phyloP scores from a whole-genome alignment of 2,888 invertebrate genomes.

The Heliconius aoede region DNA sequence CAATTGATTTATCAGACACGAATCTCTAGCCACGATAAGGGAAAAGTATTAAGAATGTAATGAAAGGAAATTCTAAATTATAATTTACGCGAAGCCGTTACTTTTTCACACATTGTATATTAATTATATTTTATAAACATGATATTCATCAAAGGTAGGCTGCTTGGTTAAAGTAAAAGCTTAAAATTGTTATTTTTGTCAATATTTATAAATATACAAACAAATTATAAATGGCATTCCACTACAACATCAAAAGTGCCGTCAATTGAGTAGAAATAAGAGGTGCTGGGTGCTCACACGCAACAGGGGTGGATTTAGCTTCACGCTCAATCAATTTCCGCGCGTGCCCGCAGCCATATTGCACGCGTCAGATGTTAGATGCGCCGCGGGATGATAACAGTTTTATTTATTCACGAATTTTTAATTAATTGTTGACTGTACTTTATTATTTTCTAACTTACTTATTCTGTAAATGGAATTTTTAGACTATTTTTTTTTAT shows the following conservation, averaged over 20 bases:
- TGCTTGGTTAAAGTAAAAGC: too few relatives aligned
- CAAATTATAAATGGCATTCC: constrained; percentile 55
- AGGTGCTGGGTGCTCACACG: constrained; percentile 57
- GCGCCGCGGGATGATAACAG: constrained; percentile 58
- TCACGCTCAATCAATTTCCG: constrained; percentile 83
- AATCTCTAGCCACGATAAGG: constrained; percentile 35
- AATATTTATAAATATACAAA: constrained; percentile 16
- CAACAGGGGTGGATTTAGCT: constrained; percentile 81
- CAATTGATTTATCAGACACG: constrained; percentile 73
- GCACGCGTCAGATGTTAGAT: constrained; percentile 81
- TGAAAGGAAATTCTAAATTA: not conserved
- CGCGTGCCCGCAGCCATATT: constrained; percentile 83
- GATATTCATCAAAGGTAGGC: too few relatives aligned
- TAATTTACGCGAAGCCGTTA: not conserved
- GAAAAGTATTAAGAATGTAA: constrained; percentile 18
- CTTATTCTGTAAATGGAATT: too few relatives aligned
- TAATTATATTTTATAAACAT: too few relatives aligned
- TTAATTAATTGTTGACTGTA: constrained; percentile 29
- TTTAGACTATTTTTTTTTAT: not conserved
- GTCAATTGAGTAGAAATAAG: constrained; percentile 79
- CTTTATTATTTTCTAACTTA: not conserved
- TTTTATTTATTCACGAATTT: constrained; percentile 61
- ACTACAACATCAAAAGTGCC: constrained; percentile 57
- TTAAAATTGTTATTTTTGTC: constrained; percentile 25
- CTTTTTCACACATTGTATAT: too few relatives aligned